Evolutionary conservation across 2,888 invertebrate species (phyloP).

Genomic region (Mermis nigrescens): DNA sequence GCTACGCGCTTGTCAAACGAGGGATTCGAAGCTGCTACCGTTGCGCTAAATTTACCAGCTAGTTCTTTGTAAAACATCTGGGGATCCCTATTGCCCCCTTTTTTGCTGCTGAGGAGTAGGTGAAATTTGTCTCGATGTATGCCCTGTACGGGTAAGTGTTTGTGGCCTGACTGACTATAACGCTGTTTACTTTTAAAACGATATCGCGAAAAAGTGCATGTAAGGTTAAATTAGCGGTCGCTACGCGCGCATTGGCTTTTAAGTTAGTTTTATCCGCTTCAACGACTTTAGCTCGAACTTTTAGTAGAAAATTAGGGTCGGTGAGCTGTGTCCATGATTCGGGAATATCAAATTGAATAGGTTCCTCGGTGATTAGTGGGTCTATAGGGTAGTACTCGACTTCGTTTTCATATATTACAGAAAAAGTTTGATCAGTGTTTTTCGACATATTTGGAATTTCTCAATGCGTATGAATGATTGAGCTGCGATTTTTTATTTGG

Average conservation of each 20-base stretch:
- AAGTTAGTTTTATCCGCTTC: background rate
- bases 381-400: background rate
- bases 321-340: background rate
- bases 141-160: background rate
- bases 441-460: background rate
- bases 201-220: background rate
- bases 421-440: background rate
- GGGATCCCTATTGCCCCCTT: background rate
- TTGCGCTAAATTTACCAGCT: background rate
- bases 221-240: background rate
- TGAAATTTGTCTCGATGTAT: background rate
- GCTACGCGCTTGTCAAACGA: background rate
- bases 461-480: background rate
- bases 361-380: background rate
- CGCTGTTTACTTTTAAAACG: background rate
- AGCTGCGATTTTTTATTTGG: background rate
- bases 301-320: background rate
- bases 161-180: background rate
- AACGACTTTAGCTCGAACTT: background rate
- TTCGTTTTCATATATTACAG: background rate
- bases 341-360: background rate
- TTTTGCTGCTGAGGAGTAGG: too few relatives aligned
- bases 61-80: background rate
- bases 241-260: background rate
- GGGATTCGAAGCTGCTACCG: background rate